Evolutionary conservation across 1,140 invertebrate genomes (phyloP).

Genomic region (Gonioctena quinquepunctata): DNA sequence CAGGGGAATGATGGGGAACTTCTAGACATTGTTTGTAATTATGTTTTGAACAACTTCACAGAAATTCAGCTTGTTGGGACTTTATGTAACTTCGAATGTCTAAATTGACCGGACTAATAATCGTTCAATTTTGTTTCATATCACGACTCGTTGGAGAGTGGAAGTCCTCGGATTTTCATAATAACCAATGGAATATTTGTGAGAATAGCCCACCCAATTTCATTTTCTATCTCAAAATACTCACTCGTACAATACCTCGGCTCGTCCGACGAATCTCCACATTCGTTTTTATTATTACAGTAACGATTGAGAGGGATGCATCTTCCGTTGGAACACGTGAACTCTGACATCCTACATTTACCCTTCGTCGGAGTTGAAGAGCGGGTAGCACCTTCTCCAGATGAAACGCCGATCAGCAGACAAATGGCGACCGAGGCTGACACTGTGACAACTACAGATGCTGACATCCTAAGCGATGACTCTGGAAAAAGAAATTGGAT

Average conservation of each 20-base stretch:
- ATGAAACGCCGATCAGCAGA: slow-evolving; percentile 1
- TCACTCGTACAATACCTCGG: slow-evolving; percentile 84
- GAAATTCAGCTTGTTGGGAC: too few species aligned
- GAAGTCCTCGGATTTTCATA: too few species aligned
- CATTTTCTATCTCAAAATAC: too few species aligned
- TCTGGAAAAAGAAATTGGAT: not conserved
- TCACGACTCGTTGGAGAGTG: too few species aligned
- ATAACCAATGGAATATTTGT: too few species aligned
- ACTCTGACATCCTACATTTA: slow-evolving; percentile 77
- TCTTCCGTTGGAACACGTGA: slow-evolving; percentile 75
- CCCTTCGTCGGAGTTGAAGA: slow-evolving; percentile 23
- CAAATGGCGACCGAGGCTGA: slow-evolving; percentile 3
- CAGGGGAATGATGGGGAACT: too few species aligned
- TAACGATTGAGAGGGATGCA: slow-evolving; percentile 80
- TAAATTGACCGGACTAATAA: too few species aligned
- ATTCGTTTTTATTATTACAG: slow-evolving; percentile 84
- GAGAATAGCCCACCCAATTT: too few species aligned
- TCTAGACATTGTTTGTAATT: too few species aligned
- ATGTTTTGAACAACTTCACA: too few species aligned
- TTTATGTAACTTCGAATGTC: too few species aligned
- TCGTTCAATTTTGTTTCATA: too few species aligned
- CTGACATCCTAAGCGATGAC: not conserved
- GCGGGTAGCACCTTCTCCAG: not conserved
- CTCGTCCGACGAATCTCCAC: slow-evolving; percentile 83
- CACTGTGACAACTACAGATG: not conserved